Evolutionary conservation across 2,888 invertebrate species (phyloP).

Genomic region (Carcina quercana): DNA sequence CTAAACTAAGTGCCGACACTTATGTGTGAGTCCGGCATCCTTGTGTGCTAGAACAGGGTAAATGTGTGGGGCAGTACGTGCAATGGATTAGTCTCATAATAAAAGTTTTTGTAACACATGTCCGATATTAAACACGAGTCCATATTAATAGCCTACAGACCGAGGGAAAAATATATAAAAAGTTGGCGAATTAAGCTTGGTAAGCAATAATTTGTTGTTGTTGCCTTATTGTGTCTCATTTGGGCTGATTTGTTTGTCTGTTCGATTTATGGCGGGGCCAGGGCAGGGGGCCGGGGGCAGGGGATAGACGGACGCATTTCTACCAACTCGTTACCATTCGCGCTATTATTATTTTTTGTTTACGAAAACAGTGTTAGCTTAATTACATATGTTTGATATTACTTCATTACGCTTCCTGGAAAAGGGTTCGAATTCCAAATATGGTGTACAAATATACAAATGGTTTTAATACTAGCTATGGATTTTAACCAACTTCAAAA

Average conservation of each 20-base stretch:
- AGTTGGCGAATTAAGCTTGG: slow-evolving; percentile 63
- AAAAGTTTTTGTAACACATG: slow-evolving; percentile 75
- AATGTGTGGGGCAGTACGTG: slow-evolving; percentile 36
- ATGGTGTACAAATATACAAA: too few relatives aligned
- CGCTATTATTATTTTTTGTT: too few relatives aligned
- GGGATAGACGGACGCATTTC: too few relatives aligned
- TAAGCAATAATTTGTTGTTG: slow-evolving; percentile 46
- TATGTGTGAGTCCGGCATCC: slow-evolving; percentile 43
- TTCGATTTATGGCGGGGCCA: slow-evolving; percentile 31
- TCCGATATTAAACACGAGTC: slow-evolving; percentile 72
- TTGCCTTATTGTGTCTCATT: slow-evolving; percentile 33
- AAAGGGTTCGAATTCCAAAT: too few relatives aligned
- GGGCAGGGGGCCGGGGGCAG: too few relatives aligned
- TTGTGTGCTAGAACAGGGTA: slow-evolving; percentile 28
- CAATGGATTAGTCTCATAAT: slow-evolving; percentile 74
- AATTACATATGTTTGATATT: too few relatives aligned
- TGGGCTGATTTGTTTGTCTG: slow-evolving; percentile 45
- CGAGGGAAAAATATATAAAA: slow-evolving; percentile 66
- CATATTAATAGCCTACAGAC: slow-evolving; percentile 65
- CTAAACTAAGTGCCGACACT: slow-evolving; percentile 58
- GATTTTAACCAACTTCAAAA: too few relatives aligned
- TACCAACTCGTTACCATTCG: too few relatives aligned
- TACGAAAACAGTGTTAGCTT: too few relatives aligned
- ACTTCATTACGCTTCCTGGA: too few relatives aligned
- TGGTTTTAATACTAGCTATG: too few relatives aligned